Conservation (phyloP, 2,113 vertebrate genomes). For the Melanerpes formicivorus region DNA sequence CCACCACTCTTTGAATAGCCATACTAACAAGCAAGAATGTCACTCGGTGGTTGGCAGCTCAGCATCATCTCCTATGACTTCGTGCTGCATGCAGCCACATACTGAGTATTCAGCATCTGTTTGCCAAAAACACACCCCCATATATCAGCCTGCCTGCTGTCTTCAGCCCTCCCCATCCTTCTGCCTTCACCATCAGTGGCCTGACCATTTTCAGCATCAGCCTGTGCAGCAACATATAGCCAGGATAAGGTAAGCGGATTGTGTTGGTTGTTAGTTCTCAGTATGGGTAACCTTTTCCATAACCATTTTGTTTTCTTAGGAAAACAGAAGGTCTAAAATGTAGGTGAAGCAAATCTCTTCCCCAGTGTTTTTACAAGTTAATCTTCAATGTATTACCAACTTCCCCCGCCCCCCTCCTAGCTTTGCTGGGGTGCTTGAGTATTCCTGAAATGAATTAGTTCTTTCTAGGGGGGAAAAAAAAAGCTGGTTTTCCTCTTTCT, state of each 20-base stretch:
- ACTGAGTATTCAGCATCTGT: conserved; percentile 76
- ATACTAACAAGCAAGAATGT: conserved; percentile 81
- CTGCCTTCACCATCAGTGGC: conserved; percentile 90
- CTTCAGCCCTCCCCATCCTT: conserved; percentile 80
- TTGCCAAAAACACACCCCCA: conserved; percentile 78
- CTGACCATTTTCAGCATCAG: conserved; percentile 90
- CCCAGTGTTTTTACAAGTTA: background rate
- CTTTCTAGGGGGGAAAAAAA: background rate
- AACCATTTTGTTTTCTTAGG: background rate
- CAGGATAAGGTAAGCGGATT: conserved; percentile 82
- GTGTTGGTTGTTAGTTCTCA: background rate
- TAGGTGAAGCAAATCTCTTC: background rate
- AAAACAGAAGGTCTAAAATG: background rate
- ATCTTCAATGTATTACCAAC: background rate
- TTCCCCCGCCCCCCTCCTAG: background rate
- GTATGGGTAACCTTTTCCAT: background rate
- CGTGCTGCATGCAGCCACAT: conserved; percentile 73
- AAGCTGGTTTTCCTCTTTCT: background rate
- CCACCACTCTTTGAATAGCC: conserved; percentile 81
- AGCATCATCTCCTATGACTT: conserved; percentile 66
- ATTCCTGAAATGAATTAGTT: background rate
- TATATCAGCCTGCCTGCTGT: conserved; percentile 81
- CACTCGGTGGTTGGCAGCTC: conserved; percentile 63
- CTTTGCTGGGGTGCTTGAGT: background rate
- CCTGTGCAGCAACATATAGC: conserved; percentile 76